A percentile compares a stretch with the other conserved stretches of the same genome.
phyloP scores from a whole-genome alignment of 2,113 vertebrate species.

The Fulmarus glacialis region DNA sequence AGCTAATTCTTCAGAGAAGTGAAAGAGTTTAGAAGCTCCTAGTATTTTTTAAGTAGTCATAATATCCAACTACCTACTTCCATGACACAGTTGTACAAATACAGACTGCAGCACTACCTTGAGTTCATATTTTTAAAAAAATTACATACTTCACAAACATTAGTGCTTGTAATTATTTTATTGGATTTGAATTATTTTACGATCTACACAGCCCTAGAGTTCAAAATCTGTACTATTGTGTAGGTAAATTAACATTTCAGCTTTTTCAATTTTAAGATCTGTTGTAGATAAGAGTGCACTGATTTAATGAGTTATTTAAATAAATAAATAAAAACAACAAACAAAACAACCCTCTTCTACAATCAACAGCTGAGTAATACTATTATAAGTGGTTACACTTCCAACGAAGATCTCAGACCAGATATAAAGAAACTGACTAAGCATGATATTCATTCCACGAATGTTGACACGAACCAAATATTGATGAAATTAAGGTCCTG shows the following conservation, averaged over 20 bases:
- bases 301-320: not conserved
- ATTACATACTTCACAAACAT: not conserved
- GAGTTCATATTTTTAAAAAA: not conserved
- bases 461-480: not conserved
- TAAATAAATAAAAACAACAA: not conserved
- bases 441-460: not conserved
- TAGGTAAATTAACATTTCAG: not conserved
- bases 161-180: not conserved
- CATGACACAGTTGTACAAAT: not conserved
- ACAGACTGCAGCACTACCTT: not conserved
- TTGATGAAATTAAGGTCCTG: not conserved
- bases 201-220: not conserved
- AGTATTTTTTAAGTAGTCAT: not conserved
- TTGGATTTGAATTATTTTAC: not conserved
- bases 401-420: not conserved
- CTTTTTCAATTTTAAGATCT: not conserved
- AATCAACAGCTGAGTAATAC: not conserved
- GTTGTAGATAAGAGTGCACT: not conserved
- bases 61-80: not conserved
- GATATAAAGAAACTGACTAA: not conserved
- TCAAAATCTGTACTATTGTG: not conserved
- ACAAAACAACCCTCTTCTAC: not conserved
- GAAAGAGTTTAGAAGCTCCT: not conserved
- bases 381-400: not conserved
- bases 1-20: not conserved